Evolutionary conservation across 2,113 vertebrate genomes (phyloP).

Genomic region (Zosterops lateralis): DNA sequence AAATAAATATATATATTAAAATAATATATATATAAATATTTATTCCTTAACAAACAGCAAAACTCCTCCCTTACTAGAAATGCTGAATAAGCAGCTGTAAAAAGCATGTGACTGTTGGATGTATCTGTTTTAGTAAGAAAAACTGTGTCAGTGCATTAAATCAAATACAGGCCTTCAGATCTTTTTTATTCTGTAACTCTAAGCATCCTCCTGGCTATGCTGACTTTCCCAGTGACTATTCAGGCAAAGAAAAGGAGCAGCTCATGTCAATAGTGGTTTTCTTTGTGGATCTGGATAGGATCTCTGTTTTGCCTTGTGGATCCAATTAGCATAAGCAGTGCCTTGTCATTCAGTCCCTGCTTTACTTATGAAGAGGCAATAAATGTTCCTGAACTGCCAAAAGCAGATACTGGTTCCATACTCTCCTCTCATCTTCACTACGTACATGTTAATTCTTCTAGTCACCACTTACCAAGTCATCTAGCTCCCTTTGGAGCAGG

Average conservation of each 20-base stretch:
- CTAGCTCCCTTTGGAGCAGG: not conserved
- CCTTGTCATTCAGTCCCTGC: not conserved
- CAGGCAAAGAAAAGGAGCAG: not conserved
- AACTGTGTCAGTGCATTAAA: not conserved
- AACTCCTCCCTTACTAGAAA: not conserved
- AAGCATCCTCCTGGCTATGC: not conserved
- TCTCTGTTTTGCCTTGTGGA: not conserved
- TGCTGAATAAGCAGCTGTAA: not conserved
- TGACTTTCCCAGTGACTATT: not conserved
- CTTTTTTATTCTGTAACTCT: not conserved
- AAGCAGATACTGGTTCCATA: not conserved
- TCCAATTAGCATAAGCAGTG: not conserved
- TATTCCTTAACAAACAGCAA: not conserved
- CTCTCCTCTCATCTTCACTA: not conserved
- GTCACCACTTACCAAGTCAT: not conserved
- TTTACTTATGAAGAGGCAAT: not conserved
- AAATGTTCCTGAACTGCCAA: not conserved
- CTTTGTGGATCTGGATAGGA: not conserved
- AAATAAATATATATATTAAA: no score
- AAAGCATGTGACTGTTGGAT: not conserved
- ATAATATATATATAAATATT: not conserved
- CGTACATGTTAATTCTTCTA: not conserved
- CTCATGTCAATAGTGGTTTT: not conserved
- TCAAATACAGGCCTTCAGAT: not conserved
- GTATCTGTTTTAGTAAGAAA: not conserved